phyloP scores from a whole-genome alignment of 2,797 vertebrate species.

The Etheostoma perlongum region DNA sequence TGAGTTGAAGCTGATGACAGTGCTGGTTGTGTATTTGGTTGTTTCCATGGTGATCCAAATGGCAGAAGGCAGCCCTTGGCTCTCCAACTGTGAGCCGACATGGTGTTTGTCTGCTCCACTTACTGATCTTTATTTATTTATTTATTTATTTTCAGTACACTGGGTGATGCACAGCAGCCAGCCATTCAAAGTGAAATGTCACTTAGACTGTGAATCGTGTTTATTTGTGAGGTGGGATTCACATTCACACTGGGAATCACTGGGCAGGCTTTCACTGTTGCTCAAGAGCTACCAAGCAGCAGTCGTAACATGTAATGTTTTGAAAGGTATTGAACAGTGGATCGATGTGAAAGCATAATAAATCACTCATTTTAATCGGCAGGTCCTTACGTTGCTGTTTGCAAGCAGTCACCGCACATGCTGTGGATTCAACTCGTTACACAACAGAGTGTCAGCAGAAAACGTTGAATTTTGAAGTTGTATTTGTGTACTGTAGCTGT shows the following conservation, averaged over 20 bases:
- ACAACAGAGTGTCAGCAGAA: constrained; percentile 2
- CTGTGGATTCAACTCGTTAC: constrained; percentile 11
- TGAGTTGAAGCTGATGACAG: constrained; percentile 59
- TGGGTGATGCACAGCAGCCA: constrained; percentile 55
- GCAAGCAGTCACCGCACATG: constrained; percentile 2
- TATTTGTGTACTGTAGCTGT: constrained; percentile 27
- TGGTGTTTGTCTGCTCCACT: constrained; percentile 67
- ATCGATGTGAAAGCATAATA: constrained; percentile 10
- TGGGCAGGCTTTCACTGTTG: constrained; percentile 16
- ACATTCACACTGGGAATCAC: constrained; percentile 13
- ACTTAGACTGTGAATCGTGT: constrained; percentile 47
- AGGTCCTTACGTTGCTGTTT: neutral
- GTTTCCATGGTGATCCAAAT: constrained; percentile 85
- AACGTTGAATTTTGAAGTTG: constrained; percentile 10
- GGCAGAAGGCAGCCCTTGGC: constrained; percentile 77
- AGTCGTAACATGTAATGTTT: neutral
- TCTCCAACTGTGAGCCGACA: constrained; percentile 71
- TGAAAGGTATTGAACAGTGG: constrained; percentile 18
- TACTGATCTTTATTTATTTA: constrained; percentile 13
- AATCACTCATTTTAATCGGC: constrained; percentile 8
- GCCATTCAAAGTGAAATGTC: constrained; percentile 57
- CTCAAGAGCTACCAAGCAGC: constrained; percentile 18
- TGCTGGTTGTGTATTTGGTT: constrained; percentile 76
- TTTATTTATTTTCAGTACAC: constrained; percentile 3
- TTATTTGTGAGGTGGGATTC: constrained; percentile 36